These are phyloP conservation scores for Otolemur crassicaudatus DNA, from an alignment of 2,797 vertebrate species.

Conservation along the genomic window DNA sequence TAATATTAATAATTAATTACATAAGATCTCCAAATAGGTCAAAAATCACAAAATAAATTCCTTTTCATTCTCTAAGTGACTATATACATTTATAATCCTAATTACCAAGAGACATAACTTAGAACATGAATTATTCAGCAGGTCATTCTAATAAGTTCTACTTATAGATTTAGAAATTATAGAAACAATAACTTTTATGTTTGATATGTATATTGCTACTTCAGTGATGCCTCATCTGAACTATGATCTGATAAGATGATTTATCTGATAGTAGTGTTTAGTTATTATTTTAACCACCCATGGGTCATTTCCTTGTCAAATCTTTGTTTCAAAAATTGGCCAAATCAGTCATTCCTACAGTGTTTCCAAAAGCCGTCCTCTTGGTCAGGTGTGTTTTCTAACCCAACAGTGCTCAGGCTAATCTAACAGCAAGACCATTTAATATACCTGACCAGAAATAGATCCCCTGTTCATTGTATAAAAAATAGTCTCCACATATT, in stretches of 20 bases:
- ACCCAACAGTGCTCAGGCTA: neutral
- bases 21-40: neutral
- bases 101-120: neutral
- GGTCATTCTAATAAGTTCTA: neutral
- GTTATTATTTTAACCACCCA: neutral
- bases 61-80: neutral
- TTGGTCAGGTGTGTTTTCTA: neutral
- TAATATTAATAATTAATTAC: neutral
- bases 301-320: neutral
- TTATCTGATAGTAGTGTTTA: neutral
- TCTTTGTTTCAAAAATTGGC: neutral
- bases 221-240: neutral
- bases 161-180: neutral
- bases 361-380: neutral
- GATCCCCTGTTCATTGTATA: neutral
- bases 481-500: neutral
- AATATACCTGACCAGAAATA: neutral
- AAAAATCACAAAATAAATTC: constrained; percentile 30
- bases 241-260: neutral
- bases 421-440: neutral
- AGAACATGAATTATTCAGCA: neutral
- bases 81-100: neutral
- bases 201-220: neutral
- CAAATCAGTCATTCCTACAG: neutral
- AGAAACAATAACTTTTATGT: neutral